Evolutionary conservation across 1,140 invertebrate genomes (phyloP).

Genomic region (Temnothorax curvispinosus): DNA sequence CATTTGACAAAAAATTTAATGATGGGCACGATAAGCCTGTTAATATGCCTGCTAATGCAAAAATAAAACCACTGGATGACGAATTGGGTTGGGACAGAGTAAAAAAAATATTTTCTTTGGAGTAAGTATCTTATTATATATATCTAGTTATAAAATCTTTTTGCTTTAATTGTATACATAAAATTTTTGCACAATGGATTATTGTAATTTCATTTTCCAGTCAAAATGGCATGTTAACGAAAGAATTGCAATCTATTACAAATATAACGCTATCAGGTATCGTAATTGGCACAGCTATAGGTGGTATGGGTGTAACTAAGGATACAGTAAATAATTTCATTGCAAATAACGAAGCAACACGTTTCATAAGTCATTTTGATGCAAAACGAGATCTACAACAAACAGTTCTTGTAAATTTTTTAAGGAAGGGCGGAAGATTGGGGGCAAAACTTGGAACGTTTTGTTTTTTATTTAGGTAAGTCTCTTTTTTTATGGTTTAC

Average conservation of each 20-base stretch:
- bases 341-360: slow-evolving; percentile 90
- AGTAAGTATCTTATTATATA: slow-evolving; percentile 55
- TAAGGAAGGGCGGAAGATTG: slow-evolving; percentile 89
- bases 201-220: slow-evolving; percentile 82
- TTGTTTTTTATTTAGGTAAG: slow-evolving; percentile 88
- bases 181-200: neutral
- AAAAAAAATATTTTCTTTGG: slow-evolving; percentile 47
- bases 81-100: slow-evolving; percentile 62
- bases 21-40: neutral
- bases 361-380: slow-evolving; percentile 88
- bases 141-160: neutral
- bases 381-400: slow-evolving; percentile 91
- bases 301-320: slow-evolving; percentile 87
- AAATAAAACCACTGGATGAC: slow-evolving; percentile 12
- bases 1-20: neutral
- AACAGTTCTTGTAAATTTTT: slow-evolving; percentile 88
- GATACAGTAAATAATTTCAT: slow-evolving; percentile 89
- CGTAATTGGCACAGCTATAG: slow-evolving; percentile 88
- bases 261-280: slow-evolving; percentile 86
- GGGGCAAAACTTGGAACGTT: slow-evolving; percentile 89
- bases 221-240: slow-evolving; percentile 87
- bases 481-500: neutral
- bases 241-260: slow-evolving; percentile 87
- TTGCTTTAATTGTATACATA: neutral
- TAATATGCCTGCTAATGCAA: neutral